Conservation (phyloP, 2,888 invertebrate genomes). For the Torymus auratus region DNA sequence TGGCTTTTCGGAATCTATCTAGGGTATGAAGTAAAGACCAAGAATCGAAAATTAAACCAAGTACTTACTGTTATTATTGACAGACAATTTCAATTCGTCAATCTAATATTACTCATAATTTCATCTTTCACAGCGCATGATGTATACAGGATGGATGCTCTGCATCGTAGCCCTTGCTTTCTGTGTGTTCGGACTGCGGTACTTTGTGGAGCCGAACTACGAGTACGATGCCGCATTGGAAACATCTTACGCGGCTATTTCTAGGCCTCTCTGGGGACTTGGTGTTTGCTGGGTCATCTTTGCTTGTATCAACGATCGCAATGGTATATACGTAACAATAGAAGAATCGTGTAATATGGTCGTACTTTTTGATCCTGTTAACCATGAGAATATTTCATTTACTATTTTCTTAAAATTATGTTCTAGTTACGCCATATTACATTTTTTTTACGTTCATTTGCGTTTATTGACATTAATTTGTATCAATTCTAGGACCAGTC, state of each 20-base stretch:
- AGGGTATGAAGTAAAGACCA: conserved; percentile 3
- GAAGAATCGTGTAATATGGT: too few relatives aligned
- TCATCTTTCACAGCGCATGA: neutral
- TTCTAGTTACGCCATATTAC: neutral
- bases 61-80: neutral
- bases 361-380: too few relatives aligned
- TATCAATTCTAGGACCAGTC: conserved; percentile 39
- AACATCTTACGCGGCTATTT: conserved; percentile 73
- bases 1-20: conserved; percentile 36
- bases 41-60: neutral
- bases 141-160: conserved; percentile 26
- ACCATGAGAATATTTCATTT: too few relatives aligned
- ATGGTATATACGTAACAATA: conserved; percentile 19
- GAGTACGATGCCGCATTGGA: conserved; percentile 69
- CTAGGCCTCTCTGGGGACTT: conserved; percentile 76
- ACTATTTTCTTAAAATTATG: neutral
- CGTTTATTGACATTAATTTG: neutral
- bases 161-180: conserved; percentile 18
- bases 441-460: too few relatives aligned
- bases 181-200: conserved; percentile 18
- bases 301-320: conserved; percentile 73
- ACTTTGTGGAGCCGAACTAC: conserved; percentile 67
- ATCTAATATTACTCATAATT: neutral
- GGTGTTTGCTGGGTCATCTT: conserved; percentile 78
- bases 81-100: neutral